Conservation (phyloP, 2,113 vertebrate species). For the Barnardius zonarius region DNA sequence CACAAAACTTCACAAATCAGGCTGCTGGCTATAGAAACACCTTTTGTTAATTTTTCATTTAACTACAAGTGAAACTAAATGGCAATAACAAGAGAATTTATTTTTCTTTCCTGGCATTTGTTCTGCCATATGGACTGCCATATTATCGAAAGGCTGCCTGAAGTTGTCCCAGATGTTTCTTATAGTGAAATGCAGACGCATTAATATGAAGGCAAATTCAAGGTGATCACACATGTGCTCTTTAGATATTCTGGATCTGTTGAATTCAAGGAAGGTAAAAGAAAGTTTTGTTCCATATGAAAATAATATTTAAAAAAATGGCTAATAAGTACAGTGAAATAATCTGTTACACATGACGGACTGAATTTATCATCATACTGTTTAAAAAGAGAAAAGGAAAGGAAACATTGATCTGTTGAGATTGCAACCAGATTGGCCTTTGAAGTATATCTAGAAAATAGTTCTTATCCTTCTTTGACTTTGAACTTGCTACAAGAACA, state of each 20-base stretch:
- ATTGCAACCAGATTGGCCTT: background rate
- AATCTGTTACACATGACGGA: background rate
- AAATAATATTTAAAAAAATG: background rate
- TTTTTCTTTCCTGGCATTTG: background rate
- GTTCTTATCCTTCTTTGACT: background rate
- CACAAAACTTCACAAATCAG: background rate
- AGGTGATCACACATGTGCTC: background rate
- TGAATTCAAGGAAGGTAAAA: background rate
- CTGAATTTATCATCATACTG: background rate
- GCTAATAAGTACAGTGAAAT: background rate
- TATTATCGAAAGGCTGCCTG: background rate
- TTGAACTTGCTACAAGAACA: background rate
- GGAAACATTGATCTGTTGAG: background rate
- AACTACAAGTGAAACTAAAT: background rate
- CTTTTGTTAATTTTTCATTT: background rate
- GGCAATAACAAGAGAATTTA: background rate
- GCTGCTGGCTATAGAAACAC: background rate
- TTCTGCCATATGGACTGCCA: background rate
- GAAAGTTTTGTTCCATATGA: background rate
- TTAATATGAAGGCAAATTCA: background rate
- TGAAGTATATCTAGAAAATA: background rate
- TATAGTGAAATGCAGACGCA: background rate
- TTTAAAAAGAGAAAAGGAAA: background rate
- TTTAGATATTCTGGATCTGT: background rate
- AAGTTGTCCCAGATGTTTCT: slow-evolving; percentile 3